Evolutionary conservation across 1,140 invertebrate genomes (phyloP).

Genomic region (Papilio glaucus): DNA sequence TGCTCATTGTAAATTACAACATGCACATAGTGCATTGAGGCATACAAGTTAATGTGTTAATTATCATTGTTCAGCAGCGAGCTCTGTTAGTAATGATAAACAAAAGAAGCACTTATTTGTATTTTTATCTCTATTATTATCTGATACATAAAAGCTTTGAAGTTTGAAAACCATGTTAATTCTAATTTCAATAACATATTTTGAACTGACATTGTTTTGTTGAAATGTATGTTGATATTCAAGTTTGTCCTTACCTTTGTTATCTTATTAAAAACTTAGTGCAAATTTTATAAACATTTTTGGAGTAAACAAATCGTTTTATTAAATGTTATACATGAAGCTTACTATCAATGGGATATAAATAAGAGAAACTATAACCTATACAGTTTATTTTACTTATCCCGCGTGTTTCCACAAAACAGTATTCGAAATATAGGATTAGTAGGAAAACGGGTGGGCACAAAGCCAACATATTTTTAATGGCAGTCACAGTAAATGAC

Average conservation of each 20-base stretch:
- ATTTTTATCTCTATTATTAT: neutral
- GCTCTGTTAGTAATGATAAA: slow-evolving; percentile 2
- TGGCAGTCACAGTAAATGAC: slow-evolving; percentile 77
- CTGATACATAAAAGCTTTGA: neutral
- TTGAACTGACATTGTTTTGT: neutral
- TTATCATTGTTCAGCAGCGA: neutral
- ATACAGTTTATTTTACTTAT: slow-evolving; percentile 63
- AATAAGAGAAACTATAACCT: slow-evolving; percentile 57
- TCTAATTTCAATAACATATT: neutral
- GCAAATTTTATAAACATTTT: slow-evolving; percentile 10
- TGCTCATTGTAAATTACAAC: neutral
- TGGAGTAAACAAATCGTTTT: slow-evolving; percentile 40
- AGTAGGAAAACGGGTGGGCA: slow-evolving; percentile 80
- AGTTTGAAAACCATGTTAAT: neutral
- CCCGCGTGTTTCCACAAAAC: slow-evolving; percentile 71
- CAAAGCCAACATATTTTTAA: slow-evolving; percentile 81
- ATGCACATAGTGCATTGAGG: neutral
- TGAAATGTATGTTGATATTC: neutral
- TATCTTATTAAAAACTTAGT: neutral
- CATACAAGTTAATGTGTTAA: neutral
- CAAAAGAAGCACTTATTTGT: neutral
- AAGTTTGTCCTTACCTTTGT: neutral
- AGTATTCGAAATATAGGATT: slow-evolving; percentile 66
- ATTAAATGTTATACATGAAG: neutral
- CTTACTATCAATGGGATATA: neutral